Base-by-base conservation (phyloP, 2,888 invertebrate species). In the Allygus modestus region DNA sequence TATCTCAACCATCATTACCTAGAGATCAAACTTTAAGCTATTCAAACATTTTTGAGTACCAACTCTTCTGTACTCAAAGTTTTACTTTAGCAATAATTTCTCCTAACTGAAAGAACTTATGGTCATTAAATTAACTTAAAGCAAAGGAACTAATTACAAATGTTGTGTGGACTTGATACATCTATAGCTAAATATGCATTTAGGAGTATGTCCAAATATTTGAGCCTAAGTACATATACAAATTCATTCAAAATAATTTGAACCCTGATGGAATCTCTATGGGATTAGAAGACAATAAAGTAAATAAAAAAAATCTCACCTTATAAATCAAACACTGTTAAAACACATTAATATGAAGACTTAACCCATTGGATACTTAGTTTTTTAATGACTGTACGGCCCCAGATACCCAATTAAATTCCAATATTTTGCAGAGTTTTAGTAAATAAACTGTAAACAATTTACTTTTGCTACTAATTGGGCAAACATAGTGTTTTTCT, bases 1-100 rank as follows among this genome's bases (percentile, higher is more conserved):
- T 65, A 65, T 31, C 12, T 31, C 15, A 65, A 65, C 65, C 65
- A 65, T 65, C 65, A 65, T 65, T 65, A 65, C 65, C 65, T 15
- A 31, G 65, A 65, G 65, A 65, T 65, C 65, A 54, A 46, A 46
- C 46, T 46, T 46, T 46, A 46, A 46, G 46, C 46, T 46, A 46
- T 46, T 46, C 17, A 7, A 46, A 12, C 46, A 58, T 23, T 23
- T 58, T 23, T 58, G 23, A 58, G 23, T 23, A 58, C 17, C 51
- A 51, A 4, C n/a, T 51, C 2, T 51, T n/a, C 17, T 51, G n/a
- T n/a, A 51, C n/a, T 51, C 51, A 51, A n/a, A 41, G 12, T 41
- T 5, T 9, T 12, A 9, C n/a, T 7, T n/a, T 11, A 51, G 2
- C 12, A n/a, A 7, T 2, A 11, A 51, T 51, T 51, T 51, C 15